Base-by-base conservation (phyloP, 2,113 vertebrate genomes). In the Semnornis frantzii region DNA sequence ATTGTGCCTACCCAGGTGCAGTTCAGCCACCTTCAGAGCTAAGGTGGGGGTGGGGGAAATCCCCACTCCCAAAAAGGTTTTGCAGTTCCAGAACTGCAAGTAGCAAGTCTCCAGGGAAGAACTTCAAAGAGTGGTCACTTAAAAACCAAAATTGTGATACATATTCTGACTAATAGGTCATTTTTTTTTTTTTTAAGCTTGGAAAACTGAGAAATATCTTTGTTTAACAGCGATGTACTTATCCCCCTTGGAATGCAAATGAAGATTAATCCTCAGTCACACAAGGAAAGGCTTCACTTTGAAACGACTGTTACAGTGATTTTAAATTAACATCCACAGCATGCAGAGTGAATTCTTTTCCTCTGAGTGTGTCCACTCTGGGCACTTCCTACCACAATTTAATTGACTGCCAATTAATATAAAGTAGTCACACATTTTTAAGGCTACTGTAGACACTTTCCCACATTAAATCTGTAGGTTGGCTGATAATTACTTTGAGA, bases 391-490 rank as follows among this genome's bases (percentile, higher is more conserved):
- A 89, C 59, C 37, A 58, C 83, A 63, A 46, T 85, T 95, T 91
- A 95, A 95, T 95, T 94, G 93, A 69, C 66, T 94, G 76, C n/a
- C 90, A 95, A 94, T 96, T 95, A 95, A 58, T 83, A 73, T 83
- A 83, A 89, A 89, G 65, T 39, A 94, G 79, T 92, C 88, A 87
- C 48, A 94, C 66, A 59, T 90, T 94, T 95, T 91, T 93, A 76
- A 90, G 76, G 50, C 58, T 69, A 37, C 44, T 3, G 5, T 59
- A 60, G 91, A 75, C 50, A 80, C 72, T 94, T 94, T 80, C 54
- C 54, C 50, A 50, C 74, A 46, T 93, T 88, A 83, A 83, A 39
- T 94, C 28, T 87, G 63, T n/a, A 31, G 77, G 6, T 28, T 68
- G 21, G 70, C 50, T 66, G 57, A 63, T 82, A 91, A 94, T 96